phyloP scores from a whole-genome alignment of 1,140 invertebrate species.

The Bombus pyrosoma region DNA sequence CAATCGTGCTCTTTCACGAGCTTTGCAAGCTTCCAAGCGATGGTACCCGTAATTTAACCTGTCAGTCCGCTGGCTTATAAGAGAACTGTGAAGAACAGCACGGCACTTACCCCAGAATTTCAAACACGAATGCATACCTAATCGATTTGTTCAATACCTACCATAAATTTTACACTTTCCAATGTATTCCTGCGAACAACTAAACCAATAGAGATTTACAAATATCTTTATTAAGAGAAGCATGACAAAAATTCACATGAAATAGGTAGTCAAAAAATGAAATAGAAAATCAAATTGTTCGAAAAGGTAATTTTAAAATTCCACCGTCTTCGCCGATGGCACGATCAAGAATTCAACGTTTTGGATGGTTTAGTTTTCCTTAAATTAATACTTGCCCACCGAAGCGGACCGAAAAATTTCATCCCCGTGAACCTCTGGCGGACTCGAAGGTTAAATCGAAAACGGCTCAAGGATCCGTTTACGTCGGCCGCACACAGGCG shows the following conservation, averaged over 20 bases:
- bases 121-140: neutral
- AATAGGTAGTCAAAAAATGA: neutral
- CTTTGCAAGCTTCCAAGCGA: neutral
- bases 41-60: neutral
- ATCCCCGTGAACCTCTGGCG: conserved; percentile 18
- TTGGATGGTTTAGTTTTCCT: neutral
- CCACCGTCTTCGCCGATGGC: neutral
- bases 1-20: too few relatives aligned
- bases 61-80: too few relatives aligned
- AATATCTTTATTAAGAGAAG: too few relatives aligned
- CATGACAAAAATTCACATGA: too few relatives aligned
- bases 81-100: too few relatives aligned
- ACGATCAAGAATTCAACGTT: neutral
- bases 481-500: conserved; percentile 37
- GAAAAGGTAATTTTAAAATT: neutral
- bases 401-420: conserved; percentile 41
- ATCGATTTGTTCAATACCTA: neutral
- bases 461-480: conserved; percentile 45
- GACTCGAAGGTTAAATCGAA: conserved; percentile 38
- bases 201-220: neutral
- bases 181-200: neutral
- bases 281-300: neutral
- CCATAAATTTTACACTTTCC: neutral
- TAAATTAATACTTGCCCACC: conserved; percentile 20
- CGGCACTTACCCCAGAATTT: neutral